Base-by-base conservation (phyloP, 2,888 invertebrate genomes). In the Lasioglossum oenotherae region DNA sequence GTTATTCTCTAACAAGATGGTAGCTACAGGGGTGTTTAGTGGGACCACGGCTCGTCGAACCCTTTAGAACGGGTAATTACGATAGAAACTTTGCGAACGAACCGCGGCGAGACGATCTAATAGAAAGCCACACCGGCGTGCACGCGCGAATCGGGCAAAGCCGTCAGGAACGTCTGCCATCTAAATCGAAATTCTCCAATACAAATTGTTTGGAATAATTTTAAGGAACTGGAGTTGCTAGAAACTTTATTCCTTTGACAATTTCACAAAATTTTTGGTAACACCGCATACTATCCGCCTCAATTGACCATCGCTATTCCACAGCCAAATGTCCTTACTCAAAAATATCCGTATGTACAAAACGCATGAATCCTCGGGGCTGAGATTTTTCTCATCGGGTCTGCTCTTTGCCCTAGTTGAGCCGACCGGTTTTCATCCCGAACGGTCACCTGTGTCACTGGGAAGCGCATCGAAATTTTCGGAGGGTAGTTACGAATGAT, bases 11-110 rank as follows among this genome's bases (percentile, higher is more conserved):
- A 84, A 84, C 79, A 83, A 80, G 81, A 89, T 73, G 78, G 78
- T 80, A 85, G 86, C 83, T 84, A 69, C 74, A 73, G 86, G 81
- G 79, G 82, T 86, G 85, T 90, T 89, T 88, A 89, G 86, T 67
- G 80, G 86, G 78, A 78, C 73, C 88, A 78, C 83, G 80, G 86
- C 83, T 88, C 87, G 91, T 90, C 89, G 88, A 90, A 89, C 87
- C 88, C 84, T 88, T 89, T 90, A 88, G 86, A 85, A 87, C 85
- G 49, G 88, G 79, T 88, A 91, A 91, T 92, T 91, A 90, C 90
- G 88, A 91, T 89, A 78, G 88, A 86, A 89, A 91, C 87, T 90
- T 89, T 82, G 86, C 75, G 84, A 88, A 89, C 81, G 88, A 90
- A 87, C 87, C 23, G 10, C 73, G n/a, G 64, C 78, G 74, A 67